Evolutionary conservation across 2,797 vertebrate species (phyloP), one percentile per base, ranked within the genome.

Genomic region (Intellagama lesueurii): DNA sequence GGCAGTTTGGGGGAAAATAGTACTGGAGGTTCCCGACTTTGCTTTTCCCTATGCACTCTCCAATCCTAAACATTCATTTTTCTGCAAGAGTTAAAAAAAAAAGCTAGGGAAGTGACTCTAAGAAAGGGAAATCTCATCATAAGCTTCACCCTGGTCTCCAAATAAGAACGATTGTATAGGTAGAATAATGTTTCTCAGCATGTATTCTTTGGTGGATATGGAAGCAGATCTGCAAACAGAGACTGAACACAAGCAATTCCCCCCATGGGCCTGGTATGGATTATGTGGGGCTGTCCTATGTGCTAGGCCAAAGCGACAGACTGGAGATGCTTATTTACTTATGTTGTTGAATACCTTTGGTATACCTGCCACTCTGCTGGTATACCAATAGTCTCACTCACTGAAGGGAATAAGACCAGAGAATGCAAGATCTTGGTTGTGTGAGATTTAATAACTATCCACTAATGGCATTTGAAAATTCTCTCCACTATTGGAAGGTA

Each of bases 31-130:
- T 89, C 88, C 68, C 85, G 12, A 1, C 44, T 60, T 9, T 73
- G 40, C 22, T 70, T 88, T 91, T 47, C n/a, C 14, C 88, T 73
- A 49, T 0, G 73, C 19, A 40, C 32, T 66, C 66, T 93, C 60
- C 32, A 66, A 4, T 60, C 32, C 1, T 40, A 66, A 78, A 40
- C 30, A 30, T 44, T 66, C 1, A 79, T 32, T 44, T 64, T 75
- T 75, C 69, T 64, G 17, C 6, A 79, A 68, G 16, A 86, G 5
- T 16, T n/a, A 11, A 22, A 9, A 56, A 22, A 9, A 56, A 56
- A 56, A 14, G 52, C n/a, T 24, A 28, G 4, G 28, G 5, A 22
- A 35, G 12, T 3, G 73, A 40, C 12, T 86, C 35, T 77, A 76
- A 76, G 32, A 12, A 60, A 60, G 7, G 56, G 32, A 35, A 81